A percentile compares a stretch with the other conserved stretches of the same genome.
These are phyloP conservation scores for Contarinia nasturtii DNA, from an alignment of 1,140 invertebrate genomes.

Conservation along the genomic window DNA sequence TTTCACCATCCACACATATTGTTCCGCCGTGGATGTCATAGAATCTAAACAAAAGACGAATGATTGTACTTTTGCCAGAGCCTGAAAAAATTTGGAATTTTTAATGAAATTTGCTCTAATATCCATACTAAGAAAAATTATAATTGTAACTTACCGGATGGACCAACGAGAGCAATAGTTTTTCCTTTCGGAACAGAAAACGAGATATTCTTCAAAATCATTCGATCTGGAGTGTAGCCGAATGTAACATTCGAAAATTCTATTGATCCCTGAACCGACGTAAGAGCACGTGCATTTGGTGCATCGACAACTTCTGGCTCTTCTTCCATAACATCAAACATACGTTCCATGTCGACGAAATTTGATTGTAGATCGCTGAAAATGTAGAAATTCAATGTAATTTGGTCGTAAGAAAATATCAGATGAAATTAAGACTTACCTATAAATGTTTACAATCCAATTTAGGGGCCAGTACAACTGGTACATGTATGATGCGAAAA, in stretches of 20 bases:
- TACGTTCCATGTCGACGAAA: conserved; percentile 98
- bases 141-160: too few relatives aligned
- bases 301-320: conserved; percentile 71
- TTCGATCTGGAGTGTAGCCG: conserved; percentile 62
- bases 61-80: conserved; percentile 86
- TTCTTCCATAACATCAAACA: conserved; percentile 86
- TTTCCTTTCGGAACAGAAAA: conserved; percentile 74
- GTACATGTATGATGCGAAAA: conserved; percentile 87
- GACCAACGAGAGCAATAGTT: conserved; percentile 76
- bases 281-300: conserved; percentile 49
- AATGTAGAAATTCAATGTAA: too few relatives aligned
- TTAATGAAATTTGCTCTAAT: too few relatives aligned
- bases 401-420: too few relatives aligned
- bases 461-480: conserved; percentile 92
- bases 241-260: conserved; percentile 84
- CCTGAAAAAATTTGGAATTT: too few relatives aligned
- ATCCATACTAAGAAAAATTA: too few relatives aligned
- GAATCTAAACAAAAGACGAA: conserved; percentile 83
- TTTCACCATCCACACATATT: conserved; percentile 67
- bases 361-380: conserved; percentile 84
- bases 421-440: too few relatives aligned
- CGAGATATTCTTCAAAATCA: conserved; percentile 65
- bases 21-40: conserved; percentile 77
- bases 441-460: conserved; percentile 96
- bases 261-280: conserved; percentile 52